A percentile compares a stretch with the other conserved stretches of the same genome.
Conservation (phyloP, 2,888 invertebrate genomes). For the Melipona bicolor region DNA sequence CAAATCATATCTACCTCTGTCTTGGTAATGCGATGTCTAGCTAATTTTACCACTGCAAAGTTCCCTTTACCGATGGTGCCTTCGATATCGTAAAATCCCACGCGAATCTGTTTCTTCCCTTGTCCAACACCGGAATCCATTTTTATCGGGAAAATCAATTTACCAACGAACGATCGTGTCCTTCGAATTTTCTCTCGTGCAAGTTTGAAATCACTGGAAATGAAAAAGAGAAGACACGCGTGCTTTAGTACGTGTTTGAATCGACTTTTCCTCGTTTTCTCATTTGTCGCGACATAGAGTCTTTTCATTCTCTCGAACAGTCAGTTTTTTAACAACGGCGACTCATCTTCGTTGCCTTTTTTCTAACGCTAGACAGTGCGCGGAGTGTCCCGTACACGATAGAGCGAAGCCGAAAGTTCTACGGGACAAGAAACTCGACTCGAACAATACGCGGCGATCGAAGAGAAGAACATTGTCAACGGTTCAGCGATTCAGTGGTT, state of each 20-base stretch:
- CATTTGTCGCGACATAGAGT: not conserved
- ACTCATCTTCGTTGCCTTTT: not conserved
- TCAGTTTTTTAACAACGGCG: not conserved
- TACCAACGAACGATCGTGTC: conserved; percentile 13
- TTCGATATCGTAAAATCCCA: conserved; percentile 99
- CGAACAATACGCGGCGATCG: not conserved
- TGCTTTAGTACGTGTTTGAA: not conserved
- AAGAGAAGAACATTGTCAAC: conserved; percentile 5
- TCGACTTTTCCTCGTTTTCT: not conserved
- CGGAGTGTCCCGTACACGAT: not conserved
- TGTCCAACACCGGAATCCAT: conserved; percentile 79
- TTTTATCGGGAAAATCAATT: conserved; percentile 54
- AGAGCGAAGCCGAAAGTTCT: not conserved
- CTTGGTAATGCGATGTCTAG: conserved; percentile 98
- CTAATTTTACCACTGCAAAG: conserved; percentile 99
- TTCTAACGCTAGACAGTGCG: not conserved
- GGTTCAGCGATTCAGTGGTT: not conserved
- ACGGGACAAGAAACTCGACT: conserved; percentile 1
- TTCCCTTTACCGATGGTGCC: conserved; percentile 99
- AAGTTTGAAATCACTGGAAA: conserved; percentile 33
- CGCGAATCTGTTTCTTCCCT: conserved; percentile 88
- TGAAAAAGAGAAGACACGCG: not conserved
- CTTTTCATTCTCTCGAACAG: not conserved
- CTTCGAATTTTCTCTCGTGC: conserved; percentile 8
- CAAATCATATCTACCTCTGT: conserved; percentile 91